Evolutionary conservation across 1,140 invertebrate species (phyloP).

Genomic region (Dreissena polymorpha): DNA sequence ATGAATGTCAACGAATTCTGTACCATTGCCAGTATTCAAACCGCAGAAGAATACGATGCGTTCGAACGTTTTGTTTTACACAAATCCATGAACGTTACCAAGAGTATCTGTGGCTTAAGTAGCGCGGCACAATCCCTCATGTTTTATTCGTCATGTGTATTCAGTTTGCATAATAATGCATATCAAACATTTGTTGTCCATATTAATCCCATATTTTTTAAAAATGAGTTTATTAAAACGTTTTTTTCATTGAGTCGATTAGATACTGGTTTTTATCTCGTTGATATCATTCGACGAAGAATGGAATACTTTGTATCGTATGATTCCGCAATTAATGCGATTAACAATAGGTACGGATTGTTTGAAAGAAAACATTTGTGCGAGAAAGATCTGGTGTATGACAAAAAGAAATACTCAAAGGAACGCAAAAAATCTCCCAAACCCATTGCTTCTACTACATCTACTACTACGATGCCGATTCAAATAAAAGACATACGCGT

Average conservation of each 20-base stretch:
- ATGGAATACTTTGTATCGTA: neutral
- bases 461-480: neutral
- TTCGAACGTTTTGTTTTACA: conserved; percentile 7
- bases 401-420: neutral
- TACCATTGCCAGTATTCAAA: neutral
- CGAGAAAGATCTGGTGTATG: neutral
- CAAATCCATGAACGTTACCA: neutral
- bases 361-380: neutral
- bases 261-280: conserved; percentile 1
- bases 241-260: neutral
- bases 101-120: neutral
- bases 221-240: neutral
- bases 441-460: neutral
- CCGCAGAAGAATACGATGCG: neutral
- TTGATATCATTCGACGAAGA: conserved; percentile 5
- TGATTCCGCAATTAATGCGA: neutral
- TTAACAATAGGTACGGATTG: neutral
- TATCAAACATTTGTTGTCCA: conserved; percentile 5
- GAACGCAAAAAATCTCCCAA: neutral
- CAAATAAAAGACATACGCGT: neutral
- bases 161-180: neutral
- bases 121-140: too few relatives aligned
- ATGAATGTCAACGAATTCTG: conserved; percentile 3
- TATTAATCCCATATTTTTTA: neutral
- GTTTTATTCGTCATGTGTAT: neutral